Conservation (phyloP, 1,140 invertebrate genomes). For the Eufriesea mexicana region DNA sequence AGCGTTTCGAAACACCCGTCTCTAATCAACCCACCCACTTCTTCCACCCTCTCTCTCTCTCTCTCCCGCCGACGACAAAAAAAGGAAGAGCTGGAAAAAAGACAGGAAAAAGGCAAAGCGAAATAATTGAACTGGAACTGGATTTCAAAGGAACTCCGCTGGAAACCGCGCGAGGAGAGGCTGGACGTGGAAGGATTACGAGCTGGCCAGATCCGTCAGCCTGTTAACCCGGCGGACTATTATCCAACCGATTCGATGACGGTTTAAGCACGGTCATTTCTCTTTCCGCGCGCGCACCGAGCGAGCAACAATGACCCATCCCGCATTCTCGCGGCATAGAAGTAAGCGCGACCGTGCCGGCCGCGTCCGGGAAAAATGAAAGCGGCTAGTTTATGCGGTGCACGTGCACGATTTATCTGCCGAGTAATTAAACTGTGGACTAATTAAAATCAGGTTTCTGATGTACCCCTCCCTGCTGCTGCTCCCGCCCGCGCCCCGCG, state of each 20-base stretch:
- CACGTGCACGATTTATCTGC: constrained; percentile 83
- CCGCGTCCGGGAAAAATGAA: constrained; percentile 79
- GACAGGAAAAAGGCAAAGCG: too few species aligned
- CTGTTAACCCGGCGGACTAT: constrained; percentile 23
- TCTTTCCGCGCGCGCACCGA: constrained; percentile 58
- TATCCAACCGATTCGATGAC: constrained; percentile 60
- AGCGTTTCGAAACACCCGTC: neutral
- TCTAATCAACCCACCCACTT: neutral
- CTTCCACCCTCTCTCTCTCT: too few species aligned
- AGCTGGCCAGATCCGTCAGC: neutral
- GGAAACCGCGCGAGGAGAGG: neutral
- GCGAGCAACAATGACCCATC: constrained; percentile 75
- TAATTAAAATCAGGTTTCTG: constrained; percentile 84
- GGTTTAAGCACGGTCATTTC: constrained; percentile 61
- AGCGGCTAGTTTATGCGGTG: constrained; percentile 83
- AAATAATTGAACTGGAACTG: neutral
- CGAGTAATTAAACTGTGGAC: constrained; percentile 83
- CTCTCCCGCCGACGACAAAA: neutral
- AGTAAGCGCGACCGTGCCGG: constrained; percentile 73
- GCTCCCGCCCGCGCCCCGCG: constrained; percentile 46
- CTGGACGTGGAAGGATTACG: constrained; percentile 22
- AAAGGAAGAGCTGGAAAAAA: too few species aligned
- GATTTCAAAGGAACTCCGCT: constrained; percentile 9
- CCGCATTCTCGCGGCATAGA: constrained; percentile 76
- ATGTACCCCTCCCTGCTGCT: constrained; percentile 76